Conservation (phyloP, 1,140 invertebrate species). For the Luehdorfia chinensis region DNA sequence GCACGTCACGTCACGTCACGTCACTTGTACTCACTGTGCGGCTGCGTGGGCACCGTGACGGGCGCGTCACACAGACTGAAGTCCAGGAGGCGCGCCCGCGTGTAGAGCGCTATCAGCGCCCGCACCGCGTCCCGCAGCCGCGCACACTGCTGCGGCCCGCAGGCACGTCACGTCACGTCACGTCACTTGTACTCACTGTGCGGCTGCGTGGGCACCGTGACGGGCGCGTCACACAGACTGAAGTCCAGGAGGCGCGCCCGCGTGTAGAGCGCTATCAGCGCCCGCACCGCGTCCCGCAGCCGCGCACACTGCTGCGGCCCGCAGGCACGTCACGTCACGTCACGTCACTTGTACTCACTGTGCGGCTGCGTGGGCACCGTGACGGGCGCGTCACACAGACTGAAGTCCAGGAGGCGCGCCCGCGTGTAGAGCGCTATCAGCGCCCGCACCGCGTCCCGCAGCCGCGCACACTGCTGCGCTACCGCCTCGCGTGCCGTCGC, state of each 20-base stretch:
- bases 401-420: constrained; percentile 56
- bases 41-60: constrained; percentile 15
- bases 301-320: constrained; percentile 56
- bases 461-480: constrained; percentile 49
- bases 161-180: no score
- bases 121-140: constrained; percentile 65
- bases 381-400: constrained; percentile 37
- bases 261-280: constrained; percentile 60
- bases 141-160: constrained; percentile 53
- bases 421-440: constrained; percentile 62
- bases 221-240: constrained; percentile 39
- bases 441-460: constrained; percentile 64
- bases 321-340: no score
- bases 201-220: constrained; percentile 18
- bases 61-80: constrained; percentile 50
- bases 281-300: constrained; percentile 62
- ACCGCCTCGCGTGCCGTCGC: constrained; percentile 54
- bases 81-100: constrained; percentile 51
- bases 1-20: no score
- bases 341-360: constrained; percentile 43
- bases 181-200: constrained; percentile 49
- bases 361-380: not conserved
- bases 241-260: constrained; percentile 58
- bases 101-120: constrained; percentile 59
- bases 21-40: constrained; percentile 46